A percentile compares a stretch with the other conserved stretches of the same genome.
Conservation (phyloP, 2,888 invertebrate species). For the Yponomeuta cagnagella region DNA sequence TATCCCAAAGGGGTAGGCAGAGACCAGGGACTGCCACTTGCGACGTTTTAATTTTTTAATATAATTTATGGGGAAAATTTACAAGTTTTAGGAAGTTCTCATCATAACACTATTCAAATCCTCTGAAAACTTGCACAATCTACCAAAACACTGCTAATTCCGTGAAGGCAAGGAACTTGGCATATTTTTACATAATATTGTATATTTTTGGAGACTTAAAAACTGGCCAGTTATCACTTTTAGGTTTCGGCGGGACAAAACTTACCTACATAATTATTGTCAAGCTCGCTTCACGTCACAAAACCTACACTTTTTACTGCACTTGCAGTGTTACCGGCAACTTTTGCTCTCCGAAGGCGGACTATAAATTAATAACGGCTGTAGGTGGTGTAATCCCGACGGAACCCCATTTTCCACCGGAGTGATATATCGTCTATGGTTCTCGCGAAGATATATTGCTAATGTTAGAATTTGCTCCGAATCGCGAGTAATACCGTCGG, state of each 20-base stretch:
- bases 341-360: not conserved
- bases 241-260: not conserved
- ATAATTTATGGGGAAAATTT: no score
- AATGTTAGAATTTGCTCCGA: not conserved
- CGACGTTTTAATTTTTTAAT: no score
- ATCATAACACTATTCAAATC: no score
- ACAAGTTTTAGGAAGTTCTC: no score
- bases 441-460: constrained; percentile 8
- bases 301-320: not conserved
- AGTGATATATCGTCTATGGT: constrained; percentile 10
- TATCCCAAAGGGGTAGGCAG: no score
- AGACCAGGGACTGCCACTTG: no score
- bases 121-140: no score
- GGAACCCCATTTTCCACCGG: constrained; percentile 10
- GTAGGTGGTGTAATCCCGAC: constrained; percentile 7
- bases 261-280: not conserved
- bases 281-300: not conserved
- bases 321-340: not conserved
- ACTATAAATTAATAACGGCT: constrained; percentile 10
- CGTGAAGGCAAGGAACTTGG: no score
- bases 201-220: no score
- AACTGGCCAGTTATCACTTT: not conserved
- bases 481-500: not conserved
- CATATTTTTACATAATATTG: no score
- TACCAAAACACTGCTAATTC: no score